Conservation (phyloP, 2,797 vertebrate species). For the Gymnoscopelus microlampas region DNA sequence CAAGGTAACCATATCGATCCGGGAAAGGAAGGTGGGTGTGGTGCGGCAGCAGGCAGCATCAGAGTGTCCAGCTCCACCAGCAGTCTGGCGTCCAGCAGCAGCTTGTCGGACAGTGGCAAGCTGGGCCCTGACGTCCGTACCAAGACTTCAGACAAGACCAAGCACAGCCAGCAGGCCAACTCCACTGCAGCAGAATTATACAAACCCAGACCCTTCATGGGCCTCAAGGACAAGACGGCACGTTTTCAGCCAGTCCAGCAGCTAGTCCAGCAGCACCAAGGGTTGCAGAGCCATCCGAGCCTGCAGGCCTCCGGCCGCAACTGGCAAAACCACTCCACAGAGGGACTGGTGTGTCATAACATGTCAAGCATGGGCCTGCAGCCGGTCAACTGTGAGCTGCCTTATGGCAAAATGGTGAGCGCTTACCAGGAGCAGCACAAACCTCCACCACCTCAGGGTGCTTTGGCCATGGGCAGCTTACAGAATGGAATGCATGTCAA, state of each 20-base stretch:
- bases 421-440: conserved; percentile 83
- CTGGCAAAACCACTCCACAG: conserved; percentile 85
- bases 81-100: conserved; percentile 88
- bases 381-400: conserved; percentile 78
- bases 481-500: conserved; percentile 87
- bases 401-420: conserved; percentile 78
- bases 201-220: conserved; percentile 96
- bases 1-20: conserved; percentile 61
- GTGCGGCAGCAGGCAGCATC: conserved; percentile 67
- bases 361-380: conserved; percentile 71
- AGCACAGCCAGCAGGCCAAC: conserved; percentile 69
- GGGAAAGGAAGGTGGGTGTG: conserved; percentile 61
- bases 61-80: conserved; percentile 88
- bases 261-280: conserved; percentile 56
- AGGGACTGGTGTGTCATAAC: conserved; percentile 73
- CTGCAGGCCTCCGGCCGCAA: conserved; percentile 70
- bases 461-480: conserved; percentile 68
- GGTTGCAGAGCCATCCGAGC: conserved; percentile 62
- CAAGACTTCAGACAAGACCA: conserved; percentile 83
- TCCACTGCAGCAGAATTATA: conserved; percentile 75
- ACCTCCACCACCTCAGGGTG: conserved; percentile 70
- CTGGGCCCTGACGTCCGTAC: conserved; percentile 87
- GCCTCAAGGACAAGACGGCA: conserved; percentile 93
- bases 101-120: conserved; percentile 87
- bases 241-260: conserved; percentile 81